Conservation (phyloP, 2,888 invertebrate species). For the Melanostoma mellinum region DNA sequence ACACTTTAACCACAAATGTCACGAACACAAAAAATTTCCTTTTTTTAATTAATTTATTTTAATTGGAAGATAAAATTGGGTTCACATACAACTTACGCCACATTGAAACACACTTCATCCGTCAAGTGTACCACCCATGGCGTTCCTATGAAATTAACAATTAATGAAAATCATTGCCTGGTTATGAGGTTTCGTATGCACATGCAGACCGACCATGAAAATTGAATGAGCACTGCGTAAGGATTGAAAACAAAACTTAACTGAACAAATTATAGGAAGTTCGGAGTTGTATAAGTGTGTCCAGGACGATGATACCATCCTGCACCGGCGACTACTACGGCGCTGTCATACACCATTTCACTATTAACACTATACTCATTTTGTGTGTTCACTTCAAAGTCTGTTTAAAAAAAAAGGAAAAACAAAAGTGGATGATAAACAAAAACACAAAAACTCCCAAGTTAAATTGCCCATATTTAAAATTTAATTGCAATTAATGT, state of each 20-base stretch:
- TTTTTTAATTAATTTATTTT: constrained; percentile 37
- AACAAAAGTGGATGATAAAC: not conserved
- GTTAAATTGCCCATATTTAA: constrained; percentile 67
- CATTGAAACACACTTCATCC: constrained; percentile 11
- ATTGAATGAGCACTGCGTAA: not conserved
- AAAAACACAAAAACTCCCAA: constrained; percentile 33
- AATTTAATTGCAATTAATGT: constrained; percentile 67
- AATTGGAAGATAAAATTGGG: constrained; percentile 12
- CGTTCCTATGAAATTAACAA: constrained; percentile 49
- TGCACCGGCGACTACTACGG: not conserved
- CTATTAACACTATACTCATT: constrained; percentile 39
- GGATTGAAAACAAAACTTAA: not conserved
- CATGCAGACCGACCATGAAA: not conserved
- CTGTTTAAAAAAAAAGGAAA: constrained; percentile 31
- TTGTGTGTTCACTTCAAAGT: constrained; percentile 44
- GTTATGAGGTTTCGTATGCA: constrained; percentile 26
- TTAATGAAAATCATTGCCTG: constrained; percentile 51
- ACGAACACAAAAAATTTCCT: constrained; percentile 12
- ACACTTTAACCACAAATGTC: not conserved
- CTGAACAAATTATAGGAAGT: not conserved
- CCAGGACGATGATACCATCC: constrained; percentile 1
- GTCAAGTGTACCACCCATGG: not conserved
- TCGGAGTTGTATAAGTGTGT: not conserved
- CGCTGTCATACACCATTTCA: constrained; percentile 35
- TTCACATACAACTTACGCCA: not conserved